phyloP scores from a whole-genome alignment of 2,113 vertebrate genomes.

The Sardina pilchardus region DNA sequence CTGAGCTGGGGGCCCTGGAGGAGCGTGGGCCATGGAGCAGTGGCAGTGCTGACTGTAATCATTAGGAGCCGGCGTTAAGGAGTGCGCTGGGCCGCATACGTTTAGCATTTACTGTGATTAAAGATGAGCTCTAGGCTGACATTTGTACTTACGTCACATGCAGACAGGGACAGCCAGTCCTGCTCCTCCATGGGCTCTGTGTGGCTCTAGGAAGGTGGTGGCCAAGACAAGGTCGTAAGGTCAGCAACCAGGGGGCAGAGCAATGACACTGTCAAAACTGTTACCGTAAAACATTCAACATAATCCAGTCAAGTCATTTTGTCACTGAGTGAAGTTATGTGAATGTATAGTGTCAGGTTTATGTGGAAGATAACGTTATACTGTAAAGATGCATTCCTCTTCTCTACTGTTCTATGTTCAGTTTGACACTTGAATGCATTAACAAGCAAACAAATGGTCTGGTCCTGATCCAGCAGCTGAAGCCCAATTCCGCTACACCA shows the following conservation, averaged over 20 bases:
- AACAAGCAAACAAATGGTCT: no score
- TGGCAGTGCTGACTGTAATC: background rate
- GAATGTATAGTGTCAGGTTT: background rate
- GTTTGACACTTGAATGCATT: no score
- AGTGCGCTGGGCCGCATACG: background rate
- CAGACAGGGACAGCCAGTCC: background rate
- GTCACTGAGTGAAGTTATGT: no score
- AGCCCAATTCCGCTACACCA: no score
- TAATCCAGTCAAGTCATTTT: no score
- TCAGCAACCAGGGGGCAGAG: background rate
- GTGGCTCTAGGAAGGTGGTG: background rate
- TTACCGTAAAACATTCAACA: no score
- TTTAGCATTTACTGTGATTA: conserved; percentile 26
- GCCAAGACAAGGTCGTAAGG: background rate
- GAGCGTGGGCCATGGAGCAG: background rate
- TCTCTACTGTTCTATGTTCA: no score
- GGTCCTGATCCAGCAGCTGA: no score
- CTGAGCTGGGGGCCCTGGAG: background rate
- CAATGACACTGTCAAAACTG: no score
- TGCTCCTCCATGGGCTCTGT: conserved; percentile 11
- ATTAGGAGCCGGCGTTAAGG: background rate
- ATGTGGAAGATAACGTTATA: no score
- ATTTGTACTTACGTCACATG: background rate
- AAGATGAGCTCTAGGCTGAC: conserved; percentile 11
- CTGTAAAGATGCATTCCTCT: no score